These are phyloP conservation scores for Lasioglossum albipes DNA, from an alignment of 1,140 invertebrate species.

Conservation along the genomic window DNA sequence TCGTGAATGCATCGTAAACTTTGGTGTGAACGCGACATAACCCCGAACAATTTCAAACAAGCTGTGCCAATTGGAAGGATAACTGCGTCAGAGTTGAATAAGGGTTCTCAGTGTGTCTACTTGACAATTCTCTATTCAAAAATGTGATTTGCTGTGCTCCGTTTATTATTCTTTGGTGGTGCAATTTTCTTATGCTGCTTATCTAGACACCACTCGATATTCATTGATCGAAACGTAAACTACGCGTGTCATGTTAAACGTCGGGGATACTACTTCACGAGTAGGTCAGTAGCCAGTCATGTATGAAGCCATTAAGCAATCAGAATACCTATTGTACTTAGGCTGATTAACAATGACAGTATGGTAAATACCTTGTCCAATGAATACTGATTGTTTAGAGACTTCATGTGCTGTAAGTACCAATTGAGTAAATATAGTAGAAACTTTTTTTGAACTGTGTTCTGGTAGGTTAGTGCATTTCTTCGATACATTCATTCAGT, in stretches of 20 bases:
- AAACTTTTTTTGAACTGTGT: background rate
- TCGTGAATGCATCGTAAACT: background rate
- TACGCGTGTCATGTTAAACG: no score
- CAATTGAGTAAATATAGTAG: background rate
- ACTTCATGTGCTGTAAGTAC: conserved; percentile 22
- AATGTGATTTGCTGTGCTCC: conserved; percentile 1
- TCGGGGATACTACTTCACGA: background rate
- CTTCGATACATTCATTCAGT: no score
- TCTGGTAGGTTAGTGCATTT: background rate
- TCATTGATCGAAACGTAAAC: background rate
- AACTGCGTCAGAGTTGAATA: conserved; percentile 38
- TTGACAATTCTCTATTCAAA: conserved; percentile 25
- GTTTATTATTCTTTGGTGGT: background rate
- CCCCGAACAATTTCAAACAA: conserved; percentile 42
- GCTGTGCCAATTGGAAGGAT: conserved; percentile 39
- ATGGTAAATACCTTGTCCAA: conserved; percentile 33
- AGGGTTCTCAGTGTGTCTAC: conserved; percentile 32
- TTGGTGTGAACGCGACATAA: conserved; percentile 42
- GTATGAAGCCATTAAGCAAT: conserved; percentile 46
- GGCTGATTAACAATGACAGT: conserved; percentile 30
- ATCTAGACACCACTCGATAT: background rate
- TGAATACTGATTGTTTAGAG: conserved; percentile 31
- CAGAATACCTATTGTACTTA: conserved; percentile 45
- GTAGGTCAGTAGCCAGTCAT: conserved; percentile 34
- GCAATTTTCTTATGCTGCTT: no score